phyloP scores from a whole-genome alignment of 2,888 invertebrate species.

The Caenorhabditis sp. region DNA sequence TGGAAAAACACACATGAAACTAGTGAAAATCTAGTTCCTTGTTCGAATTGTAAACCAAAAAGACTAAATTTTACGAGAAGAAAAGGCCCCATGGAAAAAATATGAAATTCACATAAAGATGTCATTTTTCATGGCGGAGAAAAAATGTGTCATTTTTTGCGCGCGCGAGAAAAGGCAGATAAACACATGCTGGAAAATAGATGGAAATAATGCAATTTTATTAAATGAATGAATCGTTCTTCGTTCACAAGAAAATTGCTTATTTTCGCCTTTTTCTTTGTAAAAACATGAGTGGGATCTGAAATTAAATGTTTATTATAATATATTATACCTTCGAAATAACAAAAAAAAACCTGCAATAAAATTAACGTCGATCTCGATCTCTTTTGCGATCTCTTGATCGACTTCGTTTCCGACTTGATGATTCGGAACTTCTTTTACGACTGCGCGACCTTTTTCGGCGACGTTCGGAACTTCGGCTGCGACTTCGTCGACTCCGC shows the following conservation, averaged over 20 bases:
- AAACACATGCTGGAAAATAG: background rate
- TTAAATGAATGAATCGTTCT: background rate
- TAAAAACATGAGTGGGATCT: background rate
- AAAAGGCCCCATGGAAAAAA: background rate
- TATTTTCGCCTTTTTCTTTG: background rate
- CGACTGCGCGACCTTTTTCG: background rate
- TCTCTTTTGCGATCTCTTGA: background rate
- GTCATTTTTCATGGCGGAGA: background rate
- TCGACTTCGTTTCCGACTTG: conserved; percentile 7
- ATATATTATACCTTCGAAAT: no score
- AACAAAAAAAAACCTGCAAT: background rate
- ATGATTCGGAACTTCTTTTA: background rate
- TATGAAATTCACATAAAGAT: background rate
- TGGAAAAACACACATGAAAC: no score
- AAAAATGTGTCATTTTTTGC: background rate
- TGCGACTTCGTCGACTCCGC: background rate
- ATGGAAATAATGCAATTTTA: background rate
- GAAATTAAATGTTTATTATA: no score
- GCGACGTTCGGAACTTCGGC: background rate
- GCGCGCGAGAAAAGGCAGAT: background rate
- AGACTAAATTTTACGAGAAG: background rate
- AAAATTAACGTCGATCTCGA: background rate
- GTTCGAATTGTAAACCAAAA: no score
- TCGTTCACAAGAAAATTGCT: background rate
- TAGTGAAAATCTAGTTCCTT: no score